Evolutionary conservation across 2,797 vertebrate genomes (phyloP).

Genomic region (Pteropus rufus): DNA sequence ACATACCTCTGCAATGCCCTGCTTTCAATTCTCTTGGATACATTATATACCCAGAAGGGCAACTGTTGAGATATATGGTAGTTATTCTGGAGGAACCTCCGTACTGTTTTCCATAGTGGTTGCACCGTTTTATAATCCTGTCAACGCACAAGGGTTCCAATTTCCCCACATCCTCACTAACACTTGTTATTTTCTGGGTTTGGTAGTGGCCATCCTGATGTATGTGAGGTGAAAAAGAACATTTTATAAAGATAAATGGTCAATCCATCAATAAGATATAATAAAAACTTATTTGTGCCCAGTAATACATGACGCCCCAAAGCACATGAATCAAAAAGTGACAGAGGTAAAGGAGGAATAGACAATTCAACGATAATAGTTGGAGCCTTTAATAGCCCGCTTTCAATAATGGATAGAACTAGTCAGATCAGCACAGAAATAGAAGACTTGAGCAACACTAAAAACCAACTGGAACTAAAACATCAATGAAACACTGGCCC

Average conservation of each 20-base stretch:
- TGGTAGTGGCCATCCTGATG: neutral
- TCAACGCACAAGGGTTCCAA: neutral
- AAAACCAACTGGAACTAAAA: neutral
- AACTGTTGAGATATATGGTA: neutral
- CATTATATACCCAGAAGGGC: neutral
- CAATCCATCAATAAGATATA: neutral
- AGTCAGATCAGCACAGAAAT: neutral
- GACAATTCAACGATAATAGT: neutral
- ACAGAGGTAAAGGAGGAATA: neutral
- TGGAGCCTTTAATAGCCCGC: neutral
- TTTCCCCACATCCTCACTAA: neutral
- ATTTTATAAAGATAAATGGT: neutral
- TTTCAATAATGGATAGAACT: neutral
- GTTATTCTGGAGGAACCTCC: neutral
- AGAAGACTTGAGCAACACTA: neutral
- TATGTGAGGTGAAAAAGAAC: neutral
- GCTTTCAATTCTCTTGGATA: neutral
- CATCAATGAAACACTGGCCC: neutral
- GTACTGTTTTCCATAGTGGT: neutral
- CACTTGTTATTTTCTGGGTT: neutral
- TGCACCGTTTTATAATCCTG: neutral
- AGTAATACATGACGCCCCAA: neutral
- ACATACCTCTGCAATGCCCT: neutral
- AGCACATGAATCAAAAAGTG: neutral
- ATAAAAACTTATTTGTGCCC: neutral